These are phyloP conservation scores for Drosophila bunnanda DNA, from an alignment of 2,888 invertebrate species.

Conservation along the genomic window DNA sequence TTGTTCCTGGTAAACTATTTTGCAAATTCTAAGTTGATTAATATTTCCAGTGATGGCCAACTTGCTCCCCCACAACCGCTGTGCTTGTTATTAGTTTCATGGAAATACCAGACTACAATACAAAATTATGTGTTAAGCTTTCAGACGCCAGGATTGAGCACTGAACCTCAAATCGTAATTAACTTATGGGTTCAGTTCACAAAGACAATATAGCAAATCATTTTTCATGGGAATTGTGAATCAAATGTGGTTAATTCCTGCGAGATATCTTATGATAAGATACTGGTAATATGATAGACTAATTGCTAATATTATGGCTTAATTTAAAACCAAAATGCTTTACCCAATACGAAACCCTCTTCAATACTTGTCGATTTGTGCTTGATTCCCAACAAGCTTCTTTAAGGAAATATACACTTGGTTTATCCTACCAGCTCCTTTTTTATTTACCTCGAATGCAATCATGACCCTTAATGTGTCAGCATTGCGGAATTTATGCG, in stretches of 20 bases:
- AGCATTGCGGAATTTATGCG: constrained; percentile 65
- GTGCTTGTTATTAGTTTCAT: not conserved
- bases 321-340: not conserved
- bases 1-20: not conserved
- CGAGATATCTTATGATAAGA: too few relatives aligned
- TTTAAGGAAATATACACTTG: not conserved
- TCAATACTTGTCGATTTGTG: too few relatives aligned
- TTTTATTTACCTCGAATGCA: constrained; percentile 34
- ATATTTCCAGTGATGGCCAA: not conserved
- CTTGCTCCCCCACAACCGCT: not conserved
- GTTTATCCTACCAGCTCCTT: constrained; percentile 3
- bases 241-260: not conserved
- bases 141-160: not conserved
- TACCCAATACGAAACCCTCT: not conserved
- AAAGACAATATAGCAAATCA: not conserved
- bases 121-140: not conserved
- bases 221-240: not conserved
- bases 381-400: not conserved
- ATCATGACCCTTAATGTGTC: constrained; percentile 59
- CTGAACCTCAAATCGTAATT: not conserved
- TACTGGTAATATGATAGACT: not conserved
- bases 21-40: not conserved
- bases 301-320: not conserved
- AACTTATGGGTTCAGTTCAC: too few relatives aligned
- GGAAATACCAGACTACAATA: not conserved